Percentiles rank a stretch among this genome's conserved stretches.
These are phyloP conservation scores for Alligator sinensis DNA, from an alignment of 2,113 vertebrate species.

Conservation along the genomic window DNA sequence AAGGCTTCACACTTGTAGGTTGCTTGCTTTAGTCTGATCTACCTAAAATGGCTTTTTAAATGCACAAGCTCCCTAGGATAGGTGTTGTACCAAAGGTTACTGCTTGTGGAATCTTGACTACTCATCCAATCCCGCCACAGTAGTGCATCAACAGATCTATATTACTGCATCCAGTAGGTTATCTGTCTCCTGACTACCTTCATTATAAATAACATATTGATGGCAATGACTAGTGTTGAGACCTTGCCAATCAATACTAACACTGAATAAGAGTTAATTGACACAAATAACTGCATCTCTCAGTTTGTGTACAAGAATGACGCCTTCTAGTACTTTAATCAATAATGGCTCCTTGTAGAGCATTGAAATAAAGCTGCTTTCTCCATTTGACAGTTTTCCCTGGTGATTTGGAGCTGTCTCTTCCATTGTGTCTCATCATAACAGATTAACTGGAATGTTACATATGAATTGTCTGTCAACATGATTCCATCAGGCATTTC, in stretches of 20 bases:
- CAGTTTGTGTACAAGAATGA: slow-evolving; percentile 76
- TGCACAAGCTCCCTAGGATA: slow-evolving; percentile 29
- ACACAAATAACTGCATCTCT: slow-evolving; percentile 81
- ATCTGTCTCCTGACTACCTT: slow-evolving; percentile 59
- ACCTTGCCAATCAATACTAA: slow-evolving; percentile 87
- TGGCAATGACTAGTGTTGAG: slow-evolving; percentile 82
- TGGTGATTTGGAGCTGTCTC: slow-evolving; percentile 76
- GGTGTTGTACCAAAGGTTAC: slow-evolving; percentile 52
- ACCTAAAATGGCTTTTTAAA: slow-evolving; percentile 32
- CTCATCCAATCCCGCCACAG: slow-evolving; percentile 5
- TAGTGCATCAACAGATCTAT: slow-evolving; percentile 68
- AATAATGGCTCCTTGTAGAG: slow-evolving; percentile 81
- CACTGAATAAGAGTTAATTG: slow-evolving; percentile 80
- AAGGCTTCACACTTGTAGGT: slow-evolving; percentile 70
- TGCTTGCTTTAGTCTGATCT: slow-evolving; percentile 65
- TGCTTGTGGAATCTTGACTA: slow-evolving; percentile 18
- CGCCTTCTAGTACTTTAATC: slow-evolving; percentile 82
- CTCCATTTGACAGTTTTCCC: slow-evolving; percentile 78
- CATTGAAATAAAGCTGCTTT: slow-evolving; percentile 74
- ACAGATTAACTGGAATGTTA: slow-evolving; percentile 85
- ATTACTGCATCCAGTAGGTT: slow-evolving; percentile 50
- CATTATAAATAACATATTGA: slow-evolving; percentile 85
- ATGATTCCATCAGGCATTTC: slow-evolving; percentile 84
- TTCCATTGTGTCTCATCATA: slow-evolving; percentile 80
- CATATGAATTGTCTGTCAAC: slow-evolving; percentile 87